Evolutionary conservation across 2,888 invertebrate genomes (phyloP), one percentile per base, ranked within the genome.

Genomic region (Microchrysa polita): DNA sequence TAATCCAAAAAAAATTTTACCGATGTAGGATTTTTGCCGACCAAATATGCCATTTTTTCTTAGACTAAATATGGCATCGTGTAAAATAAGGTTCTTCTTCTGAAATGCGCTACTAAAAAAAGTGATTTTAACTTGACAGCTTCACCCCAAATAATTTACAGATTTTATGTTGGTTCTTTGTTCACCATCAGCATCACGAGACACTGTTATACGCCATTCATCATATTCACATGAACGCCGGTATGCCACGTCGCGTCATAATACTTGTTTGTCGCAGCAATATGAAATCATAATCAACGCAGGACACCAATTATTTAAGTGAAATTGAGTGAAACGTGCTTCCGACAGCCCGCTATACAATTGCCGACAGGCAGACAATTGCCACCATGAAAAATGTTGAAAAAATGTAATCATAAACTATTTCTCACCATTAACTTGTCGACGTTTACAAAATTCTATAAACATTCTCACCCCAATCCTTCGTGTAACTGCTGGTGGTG

Each of bases 271-370:
- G 2, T 34, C 5, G 16, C 48, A n/a, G 48, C 4, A 40, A 61
- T 40, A 61, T 40, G 16, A 65, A 65, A 48, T 48, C 48, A 10
- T n/a, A 44, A 48, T 44, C 34, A 10, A 16, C 27, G 27, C 22
- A 23, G 65, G 34, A 65, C 44, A 44, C n/a, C 65, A 48, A 65
- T 48, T 69, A 69, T 52, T 55, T 55, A 55, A 69, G 40, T 69
- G 22, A 69, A 69, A 57, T 69, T 69, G 69, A 69, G 40, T 55
- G 69, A 20, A 69, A 69, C 69, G 55, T 69, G 55, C 48, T 69
- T 20, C 52, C 55, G 69, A 69, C 69, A 69, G 55, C 55, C 55
- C n/a, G n/a, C n/a, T n/a, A 14, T 55, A 69, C 34, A 69, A 69
- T 67, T 67, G 53, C 55, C 27, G 34, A 34, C 27, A 34, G 27